phyloP scores from a whole-genome alignment of 1,140 invertebrate genomes.

The Ceratina australensis region DNA sequence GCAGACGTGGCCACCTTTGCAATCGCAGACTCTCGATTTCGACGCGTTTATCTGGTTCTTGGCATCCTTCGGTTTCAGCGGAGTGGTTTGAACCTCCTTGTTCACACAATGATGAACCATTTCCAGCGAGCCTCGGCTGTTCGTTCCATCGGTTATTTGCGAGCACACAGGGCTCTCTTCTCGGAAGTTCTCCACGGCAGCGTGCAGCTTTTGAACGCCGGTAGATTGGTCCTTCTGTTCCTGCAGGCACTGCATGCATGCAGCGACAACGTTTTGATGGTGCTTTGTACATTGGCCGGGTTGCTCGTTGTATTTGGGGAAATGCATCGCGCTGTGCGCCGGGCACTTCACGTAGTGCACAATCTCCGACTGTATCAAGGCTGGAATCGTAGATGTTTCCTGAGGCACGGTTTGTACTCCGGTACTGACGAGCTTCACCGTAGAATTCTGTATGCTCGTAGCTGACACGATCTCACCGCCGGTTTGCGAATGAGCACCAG shows the following conservation, averaged over 20 bases:
- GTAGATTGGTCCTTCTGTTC: constrained; percentile 29
- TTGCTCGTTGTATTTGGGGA: constrained; percentile 40
- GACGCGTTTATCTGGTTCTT: constrained; percentile 75
- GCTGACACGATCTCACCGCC: constrained; percentile 72
- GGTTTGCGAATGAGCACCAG: constrained; percentile 68
- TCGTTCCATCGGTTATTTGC: constrained; percentile 24
- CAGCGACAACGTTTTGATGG: background rate
- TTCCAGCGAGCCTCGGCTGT: constrained; percentile 26
- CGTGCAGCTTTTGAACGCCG: background rate
- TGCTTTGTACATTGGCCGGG: constrained; percentile 40
- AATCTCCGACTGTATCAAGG: constrained; percentile 37
- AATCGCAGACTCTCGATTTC: constrained; percentile 63
- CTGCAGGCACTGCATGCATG: constrained; percentile 35
- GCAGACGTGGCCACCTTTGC: background rate
- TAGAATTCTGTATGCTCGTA: constrained; percentile 26
- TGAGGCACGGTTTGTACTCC: constrained; percentile 62
- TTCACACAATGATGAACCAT: background rate
- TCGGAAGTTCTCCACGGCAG: background rate
- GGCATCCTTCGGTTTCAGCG: constrained; percentile 69
- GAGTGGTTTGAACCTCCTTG: constrained; percentile 16
- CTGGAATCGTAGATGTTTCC: constrained; percentile 5
- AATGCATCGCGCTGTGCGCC: constrained; percentile 40
- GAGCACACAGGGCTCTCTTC: background rate
- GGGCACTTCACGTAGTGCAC: constrained; percentile 44
- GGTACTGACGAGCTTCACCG: constrained; percentile 54